A percentile compares a stretch with the other conserved stretches of the same genome.
phyloP scores from a whole-genome alignment of 2,888 invertebrate species.

The Griposia aprilina region DNA sequence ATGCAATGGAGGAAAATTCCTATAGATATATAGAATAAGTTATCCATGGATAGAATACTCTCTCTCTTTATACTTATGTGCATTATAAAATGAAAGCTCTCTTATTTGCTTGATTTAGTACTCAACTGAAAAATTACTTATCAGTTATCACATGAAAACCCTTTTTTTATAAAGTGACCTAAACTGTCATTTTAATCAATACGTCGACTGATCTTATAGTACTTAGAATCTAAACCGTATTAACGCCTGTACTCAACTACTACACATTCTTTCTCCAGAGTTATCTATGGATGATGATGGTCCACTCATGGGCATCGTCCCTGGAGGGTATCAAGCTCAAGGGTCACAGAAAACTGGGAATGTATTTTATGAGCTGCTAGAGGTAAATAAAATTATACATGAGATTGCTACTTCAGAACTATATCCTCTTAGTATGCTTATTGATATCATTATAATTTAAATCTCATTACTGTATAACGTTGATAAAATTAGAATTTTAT shows the following conservation, averaged over 20 bases:
- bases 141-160: no score
- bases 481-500: not conserved
- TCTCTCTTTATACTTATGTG: not conserved
- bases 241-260: not conserved
- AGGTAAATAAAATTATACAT: slow-evolving; percentile 43
- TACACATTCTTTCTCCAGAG: slow-evolving; percentile 45
- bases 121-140: no score
- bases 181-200: no score
- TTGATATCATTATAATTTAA: not conserved
- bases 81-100: not conserved
- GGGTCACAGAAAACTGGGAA: slow-evolving; percentile 59
- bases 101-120: not conserved
- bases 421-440: not conserved
- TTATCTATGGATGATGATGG: slow-evolving; percentile 49
- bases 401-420: not conserved
- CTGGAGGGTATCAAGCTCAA: slow-evolving; percentile 69
- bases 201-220: not conserved
- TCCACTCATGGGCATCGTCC: slow-evolving; percentile 58
- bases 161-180: not conserved
- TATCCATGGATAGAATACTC: not conserved
- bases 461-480: not conserved
- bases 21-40: not conserved
- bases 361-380: slow-evolving; percentile 36
- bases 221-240: not conserved
- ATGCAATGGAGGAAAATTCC: not conserved